Evolutionary conservation across 2,888 invertebrate genomes (phyloP), one percentile per base, ranked within the genome.

Genomic region (Lapara coniferarum): DNA sequence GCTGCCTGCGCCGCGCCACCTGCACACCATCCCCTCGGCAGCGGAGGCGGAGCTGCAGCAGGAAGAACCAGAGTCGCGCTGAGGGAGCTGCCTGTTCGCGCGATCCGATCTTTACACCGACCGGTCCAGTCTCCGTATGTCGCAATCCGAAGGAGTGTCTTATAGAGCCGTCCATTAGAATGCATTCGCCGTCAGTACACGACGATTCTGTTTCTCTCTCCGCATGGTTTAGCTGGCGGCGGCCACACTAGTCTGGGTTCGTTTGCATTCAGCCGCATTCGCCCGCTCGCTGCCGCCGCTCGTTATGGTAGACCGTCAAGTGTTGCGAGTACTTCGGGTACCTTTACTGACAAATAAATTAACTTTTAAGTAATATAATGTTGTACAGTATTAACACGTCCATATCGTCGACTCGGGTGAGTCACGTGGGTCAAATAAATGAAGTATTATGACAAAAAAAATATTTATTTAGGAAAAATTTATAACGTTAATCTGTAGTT

Each of bases 21-120:
- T 90, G 82, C 88, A 88, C 80, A 90, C 91, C 12, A 90, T 90
- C 84, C 91, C 91, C 63, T 90, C 91, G 73, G 91, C 91, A 69
- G 88, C 90, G 67, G 91, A 90, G 85, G 71, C 89, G 57, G 91
- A 90, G 76, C 79, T 78, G 80, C 84, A 78, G 81, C 82, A 80
- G 70, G 88, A 89, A 73, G 89, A 89, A 67, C 70, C 74, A 71
- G 87, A 83, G 71, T 75, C 81, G 72, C 87, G 82, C 80, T 85
- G 83, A 81, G 51, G 73, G 83, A 81, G 51, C 73, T 68, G 68
- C 63, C 69, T 67, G 10, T 56, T 72, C 67, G 69, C 71, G 71
- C 56, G 72, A 72, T 72, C 71, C 71, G 70, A 67, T 72, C 70
- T 69, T 73, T 72, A 59, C 74, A 70, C 75, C 75, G 69, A 66